Conservation (phyloP, 2,888 invertebrate genomes). For the Congeria kusceri region DNA sequence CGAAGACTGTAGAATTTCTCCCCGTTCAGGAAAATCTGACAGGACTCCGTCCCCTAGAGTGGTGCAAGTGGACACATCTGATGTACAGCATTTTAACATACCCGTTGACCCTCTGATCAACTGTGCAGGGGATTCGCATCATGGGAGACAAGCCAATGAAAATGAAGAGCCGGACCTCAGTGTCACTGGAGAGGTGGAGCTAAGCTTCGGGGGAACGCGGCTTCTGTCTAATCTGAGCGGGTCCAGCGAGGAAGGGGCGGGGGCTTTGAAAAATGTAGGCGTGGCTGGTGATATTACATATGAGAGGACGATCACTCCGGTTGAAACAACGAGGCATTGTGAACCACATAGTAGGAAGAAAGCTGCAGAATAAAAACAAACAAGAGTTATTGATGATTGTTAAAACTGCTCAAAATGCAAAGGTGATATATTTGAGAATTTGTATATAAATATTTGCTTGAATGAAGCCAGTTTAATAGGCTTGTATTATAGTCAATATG, state of each 20-base stretch:
- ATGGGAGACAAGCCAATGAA: not conserved
- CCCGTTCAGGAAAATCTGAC: not conserved
- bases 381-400: no score
- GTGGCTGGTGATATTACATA: conserved; percentile 4
- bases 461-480: no score
- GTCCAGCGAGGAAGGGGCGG: conserved; percentile 14
- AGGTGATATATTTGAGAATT: no score
- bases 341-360: not conserved
- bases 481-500: no score
- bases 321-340: conserved; percentile 25
- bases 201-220: no score
- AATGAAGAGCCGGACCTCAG: not conserved
- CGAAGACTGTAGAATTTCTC: no score
- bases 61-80: not conserved
- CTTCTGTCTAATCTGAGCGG: not conserved
- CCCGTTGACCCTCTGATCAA: not conserved
- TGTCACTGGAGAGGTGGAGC: not conserved
- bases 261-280: conserved; percentile 7
- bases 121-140: not conserved
- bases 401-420: no score
- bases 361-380: no score
- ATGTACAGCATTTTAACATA: not conserved
- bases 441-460: no score
- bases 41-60: not conserved
- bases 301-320: conserved; percentile 35